Base-by-base conservation (phyloP, 2,113 vertebrate species). In the Elaphurus davidianus region DNA sequence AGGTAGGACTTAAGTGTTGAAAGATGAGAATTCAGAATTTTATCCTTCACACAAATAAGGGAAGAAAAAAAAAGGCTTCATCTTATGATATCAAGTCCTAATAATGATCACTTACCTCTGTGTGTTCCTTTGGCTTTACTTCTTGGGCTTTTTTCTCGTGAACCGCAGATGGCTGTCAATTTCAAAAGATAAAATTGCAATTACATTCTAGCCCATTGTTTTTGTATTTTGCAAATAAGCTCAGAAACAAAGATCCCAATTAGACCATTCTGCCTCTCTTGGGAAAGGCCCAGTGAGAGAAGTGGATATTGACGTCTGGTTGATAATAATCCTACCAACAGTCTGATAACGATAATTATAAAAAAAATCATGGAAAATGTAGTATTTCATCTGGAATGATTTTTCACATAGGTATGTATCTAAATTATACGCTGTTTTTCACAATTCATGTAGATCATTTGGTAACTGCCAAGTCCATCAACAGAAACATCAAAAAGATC, bases 71-170 rank as follows among this genome's bases (percentile, higher is more conserved):
- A 55, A 64, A 64, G 25, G 52, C 5, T 36, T 47, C n/a, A 47
- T 28, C 3, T 78, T 23, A n/a, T 0, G 67, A 25, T 25, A 45
- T 1, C n/a, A 85, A 67, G 33, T 36, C 9, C 1, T 89, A 14
- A 76, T 40, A 25, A 15, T n/a, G 33, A 76, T 6, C 33, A 91
- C 79, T 99, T 98, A 99, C 98, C 95, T 92, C 95, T 85, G 16
- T n/a, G 28, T 94, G 23, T 19, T 98, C 98, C 79, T 98, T 99
- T 79, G 96, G 87, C 62, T 89, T 98, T 94, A 96, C 95, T 95
- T 98, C 98, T 84, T 96, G 28, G 0, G 28, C 5, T 36, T 98
- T 95, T 40, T 98, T 96, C 47, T 97, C 97, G 83, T 95, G 96
- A 97, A 94, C 90, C 64, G 94, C 97, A 91, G 93, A 1, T 4